Conservation (phyloP, 1,140 invertebrate species). For the Drosophila sucinea region DNA sequence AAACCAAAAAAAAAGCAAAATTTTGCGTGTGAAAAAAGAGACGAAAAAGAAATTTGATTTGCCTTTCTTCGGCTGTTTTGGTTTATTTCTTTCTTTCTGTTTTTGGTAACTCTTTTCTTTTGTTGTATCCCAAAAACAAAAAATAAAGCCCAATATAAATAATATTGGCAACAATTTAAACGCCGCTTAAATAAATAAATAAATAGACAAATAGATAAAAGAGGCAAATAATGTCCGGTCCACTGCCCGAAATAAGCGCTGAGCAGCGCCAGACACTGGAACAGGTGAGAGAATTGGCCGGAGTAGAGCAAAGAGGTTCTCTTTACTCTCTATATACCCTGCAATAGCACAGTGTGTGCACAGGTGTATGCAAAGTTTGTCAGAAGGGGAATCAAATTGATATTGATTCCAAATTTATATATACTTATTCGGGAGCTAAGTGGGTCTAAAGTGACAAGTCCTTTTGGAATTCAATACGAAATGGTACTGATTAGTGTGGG, state of each 20-base stretch:
- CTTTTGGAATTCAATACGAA: too few species aligned
- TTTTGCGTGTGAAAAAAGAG: constrained; percentile 58
- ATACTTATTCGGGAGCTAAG: too few species aligned
- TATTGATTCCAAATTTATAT: too few species aligned
- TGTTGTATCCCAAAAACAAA: constrained; percentile 27
- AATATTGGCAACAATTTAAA: constrained; percentile 30
- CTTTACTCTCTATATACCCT: background rate
- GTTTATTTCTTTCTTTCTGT: background rate
- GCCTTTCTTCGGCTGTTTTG: constrained; percentile 21
- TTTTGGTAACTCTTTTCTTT: constrained; percentile 16
- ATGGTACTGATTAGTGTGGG: background rate
- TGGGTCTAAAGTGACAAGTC: too few species aligned
- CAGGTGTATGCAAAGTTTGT: too few species aligned
- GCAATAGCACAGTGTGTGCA: background rate
- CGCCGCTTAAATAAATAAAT: constrained; percentile 36
- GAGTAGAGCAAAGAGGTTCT: background rate
- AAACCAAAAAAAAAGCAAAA: constrained; percentile 33
- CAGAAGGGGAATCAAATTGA: too few species aligned
- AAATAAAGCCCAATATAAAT: constrained; percentile 42
- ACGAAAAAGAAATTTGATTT: constrained; percentile 59
- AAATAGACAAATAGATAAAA: constrained; percentile 33
- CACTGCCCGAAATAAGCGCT: constrained; percentile 66
- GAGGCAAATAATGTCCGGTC: constrained; percentile 57
- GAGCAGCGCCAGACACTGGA: constrained; percentile 70
- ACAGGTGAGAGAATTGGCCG: constrained; percentile 50